Percentiles rank a stretch among this genome's conserved stretches.
These are phyloP conservation scores for Coreoperca whiteheadi DNA, from an alignment of 2,113 vertebrate species.

Conservation along the genomic window DNA sequence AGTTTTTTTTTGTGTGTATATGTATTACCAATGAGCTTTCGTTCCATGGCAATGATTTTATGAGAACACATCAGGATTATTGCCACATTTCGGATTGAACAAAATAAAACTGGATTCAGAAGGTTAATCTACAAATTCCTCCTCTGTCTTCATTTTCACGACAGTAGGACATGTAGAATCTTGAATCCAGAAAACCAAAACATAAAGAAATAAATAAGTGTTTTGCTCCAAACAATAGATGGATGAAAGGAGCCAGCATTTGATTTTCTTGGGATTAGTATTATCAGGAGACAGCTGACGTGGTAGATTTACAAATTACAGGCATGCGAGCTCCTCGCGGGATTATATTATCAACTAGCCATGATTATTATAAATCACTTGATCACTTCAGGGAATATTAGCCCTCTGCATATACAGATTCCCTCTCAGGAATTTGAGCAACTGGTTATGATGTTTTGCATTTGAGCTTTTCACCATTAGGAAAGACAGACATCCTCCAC, in stretches of 20 bases:
- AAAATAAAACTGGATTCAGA: slow-evolving; percentile 13
- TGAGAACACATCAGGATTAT: neutral
- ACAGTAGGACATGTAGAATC: neutral
- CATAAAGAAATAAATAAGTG: neutral
- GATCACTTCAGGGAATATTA: slow-evolving; percentile 42
- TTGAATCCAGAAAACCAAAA: neutral
- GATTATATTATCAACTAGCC: slow-evolving; percentile 42
- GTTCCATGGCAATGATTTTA: neutral
- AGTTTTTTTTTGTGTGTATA: slow-evolving; percentile 2
- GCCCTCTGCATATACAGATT: neutral
- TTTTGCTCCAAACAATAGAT: slow-evolving; percentile 14
- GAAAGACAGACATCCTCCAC: neutral
- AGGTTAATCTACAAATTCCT: neutral
- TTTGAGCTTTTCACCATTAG: neutral
- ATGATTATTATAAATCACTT: slow-evolving; percentile 55
- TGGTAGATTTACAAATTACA: slow-evolving; percentile 39
- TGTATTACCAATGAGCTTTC: neutral
- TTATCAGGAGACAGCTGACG: slow-evolving; percentile 25
- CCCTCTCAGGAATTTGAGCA: neutral
- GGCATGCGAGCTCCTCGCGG: slow-evolving; percentile 1
- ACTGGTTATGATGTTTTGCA: slow-evolving; percentile 9
- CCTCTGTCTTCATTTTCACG: neutral
- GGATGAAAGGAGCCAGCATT: slow-evolving; percentile 30
- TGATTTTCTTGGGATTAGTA: slow-evolving; percentile 49
- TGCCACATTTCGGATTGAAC: neutral